Percentiles rank a stretch among this genome's conserved stretches.
These are phyloP conservation scores for Latrodectus geometricus DNA, from an alignment of 1,140 invertebrate species.

Conservation along the genomic window DNA sequence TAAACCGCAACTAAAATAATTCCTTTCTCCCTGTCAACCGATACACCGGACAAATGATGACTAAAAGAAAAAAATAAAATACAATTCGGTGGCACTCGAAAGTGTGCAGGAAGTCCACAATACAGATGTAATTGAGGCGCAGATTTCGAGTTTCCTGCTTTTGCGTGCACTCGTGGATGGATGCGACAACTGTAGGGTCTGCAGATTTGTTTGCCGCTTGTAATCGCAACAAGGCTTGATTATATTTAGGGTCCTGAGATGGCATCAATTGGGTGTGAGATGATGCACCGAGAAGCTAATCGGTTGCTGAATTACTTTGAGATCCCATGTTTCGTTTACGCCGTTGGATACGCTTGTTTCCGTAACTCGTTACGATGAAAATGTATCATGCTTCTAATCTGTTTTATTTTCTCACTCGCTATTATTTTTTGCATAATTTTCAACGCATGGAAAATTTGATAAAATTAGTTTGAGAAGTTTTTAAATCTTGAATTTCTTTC, in stretches of 20 bases:
- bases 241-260: background rate
- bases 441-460: too few species aligned
- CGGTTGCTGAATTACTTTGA: constrained; percentile 14
- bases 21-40: background rate
- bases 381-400: too few species aligned
- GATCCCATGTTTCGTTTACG: constrained; percentile 20
- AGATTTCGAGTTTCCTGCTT: constrained; percentile 53
- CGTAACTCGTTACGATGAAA: constrained; percentile 28
- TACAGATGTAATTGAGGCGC: constrained; percentile 35
- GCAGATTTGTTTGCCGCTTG: constrained; percentile 7
- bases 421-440: too few species aligned
- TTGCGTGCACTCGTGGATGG: constrained; percentile 30
- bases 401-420: too few species aligned
- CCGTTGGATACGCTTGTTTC: constrained; percentile 20
- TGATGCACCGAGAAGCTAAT: constrained; percentile 13
- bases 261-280: background rate
- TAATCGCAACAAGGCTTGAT: background rate
- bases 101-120: constrained; percentile 37
- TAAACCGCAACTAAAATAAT: background rate
- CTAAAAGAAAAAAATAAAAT: background rate
- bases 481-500: too few species aligned
- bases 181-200: constrained; percentile 2
- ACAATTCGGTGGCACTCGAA: background rate
- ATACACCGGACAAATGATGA: background rate
- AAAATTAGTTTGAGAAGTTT: too few species aligned